Evolutionary conservation across 2,888 invertebrate genomes (phyloP).

Genomic region (Esperia sulphurella): DNA sequence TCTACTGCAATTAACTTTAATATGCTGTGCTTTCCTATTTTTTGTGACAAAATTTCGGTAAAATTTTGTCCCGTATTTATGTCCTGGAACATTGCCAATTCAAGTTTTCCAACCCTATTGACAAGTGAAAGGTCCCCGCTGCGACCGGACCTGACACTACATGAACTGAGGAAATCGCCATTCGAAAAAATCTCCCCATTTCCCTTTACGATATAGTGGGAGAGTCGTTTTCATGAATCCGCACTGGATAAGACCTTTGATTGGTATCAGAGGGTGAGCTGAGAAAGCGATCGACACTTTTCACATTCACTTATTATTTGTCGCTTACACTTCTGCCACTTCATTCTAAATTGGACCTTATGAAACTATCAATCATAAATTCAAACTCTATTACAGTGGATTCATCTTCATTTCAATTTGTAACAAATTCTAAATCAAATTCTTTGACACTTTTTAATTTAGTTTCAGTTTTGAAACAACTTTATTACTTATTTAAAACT

Average conservation of each 20-base stretch:
- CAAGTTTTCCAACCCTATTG: slow-evolving; percentile 10
- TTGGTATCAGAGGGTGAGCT: slow-evolving; percentile 59
- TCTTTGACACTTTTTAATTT: too few species aligned
- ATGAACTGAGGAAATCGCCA: slow-evolving; percentile 54
- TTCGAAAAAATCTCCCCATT: slow-evolving; percentile 50
- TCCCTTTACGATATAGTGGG: slow-evolving; percentile 37
- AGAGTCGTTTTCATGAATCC: slow-evolving; percentile 49
- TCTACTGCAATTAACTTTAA: too few species aligned
- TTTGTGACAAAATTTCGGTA: too few species aligned
- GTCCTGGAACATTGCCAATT: background rate
- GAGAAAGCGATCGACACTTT: slow-evolving; percentile 63
- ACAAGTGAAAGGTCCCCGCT: slow-evolving; percentile 49
- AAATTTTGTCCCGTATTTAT: background rate
- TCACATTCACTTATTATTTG: slow-evolving; percentile 55
- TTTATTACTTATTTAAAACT: slow-evolving; percentile 23
- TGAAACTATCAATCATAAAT: background rate
- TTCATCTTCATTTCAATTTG: too few species aligned
- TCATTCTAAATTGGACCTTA: slow-evolving; percentile 43
- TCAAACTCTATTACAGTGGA: too few species aligned
- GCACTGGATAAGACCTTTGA: slow-evolving; percentile 53
- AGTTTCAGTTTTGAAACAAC: slow-evolving; percentile 12
- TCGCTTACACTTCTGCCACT: slow-evolving; percentile 22
- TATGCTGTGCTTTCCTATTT: too few species aligned
- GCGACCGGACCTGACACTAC: slow-evolving; percentile 49
- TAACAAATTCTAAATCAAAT: too few species aligned